phyloP scores from a whole-genome alignment of 2,113 vertebrate genomes.

The Corythaixoides concolor region DNA sequence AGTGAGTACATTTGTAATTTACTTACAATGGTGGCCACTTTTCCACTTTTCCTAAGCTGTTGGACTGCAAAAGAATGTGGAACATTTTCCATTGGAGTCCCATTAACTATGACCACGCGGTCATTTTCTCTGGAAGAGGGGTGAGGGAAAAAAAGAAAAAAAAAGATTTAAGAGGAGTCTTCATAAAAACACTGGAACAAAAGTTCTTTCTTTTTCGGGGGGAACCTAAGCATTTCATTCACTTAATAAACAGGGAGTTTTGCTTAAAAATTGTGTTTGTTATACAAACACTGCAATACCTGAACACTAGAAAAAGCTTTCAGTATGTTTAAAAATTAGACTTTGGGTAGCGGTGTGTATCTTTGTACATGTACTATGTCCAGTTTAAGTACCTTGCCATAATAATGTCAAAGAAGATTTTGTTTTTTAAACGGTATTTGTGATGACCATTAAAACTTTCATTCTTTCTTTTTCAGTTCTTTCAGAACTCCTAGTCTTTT shows the following conservation, averaged over 20 bases:
- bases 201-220: too few relatives aligned
- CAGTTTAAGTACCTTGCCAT: neutral
- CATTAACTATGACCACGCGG: constrained; percentile 89
- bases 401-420: neutral
- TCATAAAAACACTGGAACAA: neutral
- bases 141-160: neutral
- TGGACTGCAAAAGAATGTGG: constrained; percentile 92
- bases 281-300: neutral
- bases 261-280: neutral
- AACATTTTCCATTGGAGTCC: constrained; percentile 90
- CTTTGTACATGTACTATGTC: neutral
- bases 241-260: neutral
- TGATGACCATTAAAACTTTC: neutral
- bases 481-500: neutral
- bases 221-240: neutral
- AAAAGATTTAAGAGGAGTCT: neutral
- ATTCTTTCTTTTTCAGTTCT: neutral
- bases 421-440: neutral
- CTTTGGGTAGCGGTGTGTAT: rapidly evolving
- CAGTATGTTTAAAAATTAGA: neutral
- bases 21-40: constrained; percentile 95
- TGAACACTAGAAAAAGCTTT: neutral
- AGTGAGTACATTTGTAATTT: neutral
- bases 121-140: constrained; percentile 86
- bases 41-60: constrained; percentile 95